These are phyloP conservation scores for Dasypolia templi DNA, from an alignment of 2,888 invertebrate species.

Conservation along the genomic window DNA sequence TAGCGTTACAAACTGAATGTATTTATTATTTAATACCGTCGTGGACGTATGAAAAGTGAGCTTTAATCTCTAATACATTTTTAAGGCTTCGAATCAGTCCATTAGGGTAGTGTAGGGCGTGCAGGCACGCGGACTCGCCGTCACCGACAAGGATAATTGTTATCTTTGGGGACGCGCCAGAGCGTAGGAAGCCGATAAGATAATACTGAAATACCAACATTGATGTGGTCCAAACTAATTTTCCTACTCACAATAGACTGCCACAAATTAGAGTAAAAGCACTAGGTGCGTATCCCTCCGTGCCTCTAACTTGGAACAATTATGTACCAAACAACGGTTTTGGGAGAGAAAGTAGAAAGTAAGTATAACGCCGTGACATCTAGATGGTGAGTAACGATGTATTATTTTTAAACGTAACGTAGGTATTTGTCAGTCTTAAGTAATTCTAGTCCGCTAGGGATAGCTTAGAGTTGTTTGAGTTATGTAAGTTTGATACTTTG, in stretches of 20 bases:
- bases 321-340: conserved; percentile 71
- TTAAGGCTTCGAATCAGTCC: conserved; percentile 79
- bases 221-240: conserved; percentile 61
- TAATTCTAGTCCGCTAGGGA: conserved; percentile 66
- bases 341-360: conserved; percentile 83
- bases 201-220: conserved; percentile 59
- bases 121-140: conserved; percentile 34
- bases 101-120: conserved; percentile 69
- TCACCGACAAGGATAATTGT: conserved; percentile 56
- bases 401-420: conserved; percentile 61
- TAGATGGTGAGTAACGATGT: conserved; percentile 75
- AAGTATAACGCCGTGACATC: conserved; percentile 72
- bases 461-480: conserved; percentile 50
- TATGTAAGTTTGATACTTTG: conserved; percentile 47
- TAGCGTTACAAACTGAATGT: conserved; percentile 67
- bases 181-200: conserved; percentile 77
- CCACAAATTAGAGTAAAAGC: conserved; percentile 76
- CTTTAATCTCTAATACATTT: conserved; percentile 78
- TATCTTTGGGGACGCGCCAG: conserved; percentile 69
- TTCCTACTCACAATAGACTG: conserved; percentile 70
- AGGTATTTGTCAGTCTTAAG: conserved; percentile 49
- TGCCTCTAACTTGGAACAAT: conserved; percentile 67
- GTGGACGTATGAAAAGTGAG: conserved; percentile 70
- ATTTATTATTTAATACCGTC: conserved; percentile 71
- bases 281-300: conserved; percentile 72